A percentile compares a stretch with the other conserved stretches of the same genome.
phyloP scores from a whole-genome alignment of 2,113 vertebrate species.

The Nematolebias whitei region DNA sequence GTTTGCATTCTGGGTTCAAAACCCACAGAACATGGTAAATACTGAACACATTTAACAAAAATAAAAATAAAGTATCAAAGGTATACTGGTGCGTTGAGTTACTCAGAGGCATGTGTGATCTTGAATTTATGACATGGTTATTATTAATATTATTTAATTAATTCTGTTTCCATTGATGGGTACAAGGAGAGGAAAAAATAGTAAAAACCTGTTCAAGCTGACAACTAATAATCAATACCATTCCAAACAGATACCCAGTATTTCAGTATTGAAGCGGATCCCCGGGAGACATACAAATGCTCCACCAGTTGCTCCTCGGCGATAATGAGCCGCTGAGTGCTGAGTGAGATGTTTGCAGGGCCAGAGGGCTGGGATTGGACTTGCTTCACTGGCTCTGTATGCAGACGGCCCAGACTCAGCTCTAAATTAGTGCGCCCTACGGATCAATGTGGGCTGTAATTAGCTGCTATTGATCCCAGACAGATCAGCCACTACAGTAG shows the following conservation, averaged over 20 bases:
- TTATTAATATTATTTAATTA: too few species aligned
- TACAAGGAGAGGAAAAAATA: constrained; percentile 8
- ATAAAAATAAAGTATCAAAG: background rate
- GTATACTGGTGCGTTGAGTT: background rate
- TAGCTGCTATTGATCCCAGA: constrained; percentile 81
- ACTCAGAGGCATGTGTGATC: background rate
- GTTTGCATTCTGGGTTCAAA: too few species aligned
- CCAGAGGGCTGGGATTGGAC: constrained; percentile 67
- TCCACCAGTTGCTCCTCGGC: constrained; percentile 67
- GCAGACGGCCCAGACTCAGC: constrained; percentile 56
- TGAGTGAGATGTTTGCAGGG: constrained; percentile 75
- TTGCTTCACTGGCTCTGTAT: constrained; percentile 59
- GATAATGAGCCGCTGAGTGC: constrained; percentile 73
- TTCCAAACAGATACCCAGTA: constrained; percentile 30
- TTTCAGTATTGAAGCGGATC: constrained; percentile 32
- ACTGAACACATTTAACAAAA: background rate
- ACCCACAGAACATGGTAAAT: too few species aligned
- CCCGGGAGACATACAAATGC: constrained; percentile 49
- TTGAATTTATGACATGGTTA: background rate
- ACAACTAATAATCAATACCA: constrained; percentile 44
- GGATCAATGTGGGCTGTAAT: constrained; percentile 82
- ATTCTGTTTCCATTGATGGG: background rate
- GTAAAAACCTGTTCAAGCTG: constrained; percentile 17
- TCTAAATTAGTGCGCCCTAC: constrained; percentile 77
- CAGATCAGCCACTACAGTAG: constrained; percentile 77